Evolutionary conservation across 2,888 invertebrate species (phyloP).

Genomic region (Nomada goodeniana): DNA sequence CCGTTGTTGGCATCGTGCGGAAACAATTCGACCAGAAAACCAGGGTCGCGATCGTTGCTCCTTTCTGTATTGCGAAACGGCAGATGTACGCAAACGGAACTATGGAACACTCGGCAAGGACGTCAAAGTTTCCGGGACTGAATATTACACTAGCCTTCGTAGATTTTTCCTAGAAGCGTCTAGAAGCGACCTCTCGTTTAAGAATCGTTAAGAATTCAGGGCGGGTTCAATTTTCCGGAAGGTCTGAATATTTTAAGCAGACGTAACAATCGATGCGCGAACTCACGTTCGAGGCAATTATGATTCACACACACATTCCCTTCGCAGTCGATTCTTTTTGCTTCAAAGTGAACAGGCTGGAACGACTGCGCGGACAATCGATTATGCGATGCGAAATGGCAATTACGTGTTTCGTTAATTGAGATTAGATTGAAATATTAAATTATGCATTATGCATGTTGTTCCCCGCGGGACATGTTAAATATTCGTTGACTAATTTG

Average conservation of each 20-base stretch:
- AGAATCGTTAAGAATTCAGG: slow-evolving; percentile 43
- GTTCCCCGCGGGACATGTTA: not conserved
- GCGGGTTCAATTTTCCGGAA: not conserved
- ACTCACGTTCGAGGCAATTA: not conserved
- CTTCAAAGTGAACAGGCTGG: not conserved
- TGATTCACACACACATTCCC: slow-evolving; percentile 7
- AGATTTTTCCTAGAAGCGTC: slow-evolving; percentile 1
- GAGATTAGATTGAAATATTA: not conserved
- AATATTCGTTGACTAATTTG: not conserved
- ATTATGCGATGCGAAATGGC: too few species aligned
- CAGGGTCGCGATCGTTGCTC: slow-evolving; percentile 9
- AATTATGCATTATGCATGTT: not conserved
- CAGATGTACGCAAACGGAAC: slow-evolving; percentile 27
- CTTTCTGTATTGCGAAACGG: slow-evolving; percentile 8
- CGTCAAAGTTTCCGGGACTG: slow-evolving; percentile 4
- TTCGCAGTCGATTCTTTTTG: not conserved
- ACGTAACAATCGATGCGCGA: not conserved
- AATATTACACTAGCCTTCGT: slow-evolving; percentile 1
- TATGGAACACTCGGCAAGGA: slow-evolving; percentile 20
- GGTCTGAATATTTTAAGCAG: slow-evolving; percentile 23
- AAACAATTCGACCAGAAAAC: slow-evolving; percentile 13
- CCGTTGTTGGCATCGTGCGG: not conserved
- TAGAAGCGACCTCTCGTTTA: slow-evolving; percentile 22
- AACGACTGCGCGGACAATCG: not conserved
- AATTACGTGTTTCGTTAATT: too few species aligned